A percentile compares a stretch with the other conserved stretches of the same genome.
Evolutionary conservation across 1,140 invertebrate genomes (phyloP).

Genomic region (Listronotus bonariensis): DNA sequence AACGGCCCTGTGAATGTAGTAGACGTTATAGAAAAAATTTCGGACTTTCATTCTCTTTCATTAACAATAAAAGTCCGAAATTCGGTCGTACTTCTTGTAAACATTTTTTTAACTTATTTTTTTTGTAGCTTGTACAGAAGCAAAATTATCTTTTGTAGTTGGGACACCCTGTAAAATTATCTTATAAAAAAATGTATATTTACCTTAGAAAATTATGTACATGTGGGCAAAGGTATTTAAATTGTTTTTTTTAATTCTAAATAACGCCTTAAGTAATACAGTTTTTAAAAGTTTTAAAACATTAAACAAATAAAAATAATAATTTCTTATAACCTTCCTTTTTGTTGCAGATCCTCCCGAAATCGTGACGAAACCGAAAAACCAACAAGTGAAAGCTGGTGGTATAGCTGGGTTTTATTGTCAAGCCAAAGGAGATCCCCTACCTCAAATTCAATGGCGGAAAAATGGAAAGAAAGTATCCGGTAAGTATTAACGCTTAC

Average conservation of each 20-base stretch:
- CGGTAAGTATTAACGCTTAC: conserved; percentile 64
- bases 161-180: neutral
- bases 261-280: no score
- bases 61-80: no score
- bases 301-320: neutral
- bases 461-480: conserved; percentile 87
- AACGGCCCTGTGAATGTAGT: no score
- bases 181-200: neutral
- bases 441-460: conserved; percentile 86
- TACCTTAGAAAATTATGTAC: neutral
- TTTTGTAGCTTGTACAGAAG: no score
- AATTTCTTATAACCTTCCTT: conserved; percentile 48
- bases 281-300: no score
- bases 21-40: no score
- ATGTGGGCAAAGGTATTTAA: no score
- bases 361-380: conserved; percentile 82
- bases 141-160: no score
- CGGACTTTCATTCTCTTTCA: no score
- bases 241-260: no score
- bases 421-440: conserved; percentile 86
- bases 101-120: no score
- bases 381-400: conserved; percentile 85
- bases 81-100: no score
- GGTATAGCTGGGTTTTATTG: conserved; percentile 96
- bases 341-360: conserved; percentile 82